These are phyloP conservation scores for Pampusana beccarii DNA, from an alignment of 2,113 vertebrate genomes.

Conservation along the genomic window DNA sequence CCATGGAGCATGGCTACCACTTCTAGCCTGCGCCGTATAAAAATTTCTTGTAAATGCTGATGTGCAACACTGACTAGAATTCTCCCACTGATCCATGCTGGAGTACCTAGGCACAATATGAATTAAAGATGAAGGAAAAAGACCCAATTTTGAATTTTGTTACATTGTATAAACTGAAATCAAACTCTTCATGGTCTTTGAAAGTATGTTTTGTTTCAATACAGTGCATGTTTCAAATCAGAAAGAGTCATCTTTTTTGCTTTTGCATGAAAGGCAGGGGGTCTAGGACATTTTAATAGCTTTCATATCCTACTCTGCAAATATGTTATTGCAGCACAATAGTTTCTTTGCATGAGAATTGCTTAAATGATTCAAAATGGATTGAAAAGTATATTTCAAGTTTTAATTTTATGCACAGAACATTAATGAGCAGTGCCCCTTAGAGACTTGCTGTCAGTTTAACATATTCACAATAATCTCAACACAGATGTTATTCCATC, in stretches of 20 bases:
- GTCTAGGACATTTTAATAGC: conserved; percentile 77
- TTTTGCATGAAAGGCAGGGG: conserved; percentile 67
- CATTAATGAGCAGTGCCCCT: conserved; percentile 80
- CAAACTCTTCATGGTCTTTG: conserved; percentile 22
- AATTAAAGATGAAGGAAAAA: not conserved
- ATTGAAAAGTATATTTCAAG: conserved; percentile 80
- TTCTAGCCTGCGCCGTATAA: not conserved
- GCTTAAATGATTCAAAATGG: conserved; percentile 80
- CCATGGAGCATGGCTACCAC: not conserved
- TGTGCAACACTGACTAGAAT: not conserved
- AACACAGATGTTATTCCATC: conserved; percentile 78
- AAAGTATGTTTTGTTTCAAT: conserved; percentile 55
- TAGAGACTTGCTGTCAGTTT: conserved; percentile 79
- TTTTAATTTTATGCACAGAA: conserved; percentile 85
- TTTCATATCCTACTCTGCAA: conserved; percentile 73
- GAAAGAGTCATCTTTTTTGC: not conserved
- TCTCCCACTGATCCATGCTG: not conserved
- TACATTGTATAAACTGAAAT: conserved; percentile 21
- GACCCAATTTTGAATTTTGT: not conserved
- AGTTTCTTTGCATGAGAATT: conserved; percentile 81
- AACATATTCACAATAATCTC: conserved; percentile 78
- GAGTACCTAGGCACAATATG: not conserved
- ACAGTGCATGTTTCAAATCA: conserved; percentile 54
- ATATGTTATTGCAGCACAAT: conserved; percentile 80
- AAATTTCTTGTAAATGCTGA: not conserved